A percentile compares a stretch with the other conserved stretches of the same genome.
Evolutionary conservation across 2,797 vertebrate genomes (phyloP).

Genomic region (Bradypodion pumilum): DNA sequence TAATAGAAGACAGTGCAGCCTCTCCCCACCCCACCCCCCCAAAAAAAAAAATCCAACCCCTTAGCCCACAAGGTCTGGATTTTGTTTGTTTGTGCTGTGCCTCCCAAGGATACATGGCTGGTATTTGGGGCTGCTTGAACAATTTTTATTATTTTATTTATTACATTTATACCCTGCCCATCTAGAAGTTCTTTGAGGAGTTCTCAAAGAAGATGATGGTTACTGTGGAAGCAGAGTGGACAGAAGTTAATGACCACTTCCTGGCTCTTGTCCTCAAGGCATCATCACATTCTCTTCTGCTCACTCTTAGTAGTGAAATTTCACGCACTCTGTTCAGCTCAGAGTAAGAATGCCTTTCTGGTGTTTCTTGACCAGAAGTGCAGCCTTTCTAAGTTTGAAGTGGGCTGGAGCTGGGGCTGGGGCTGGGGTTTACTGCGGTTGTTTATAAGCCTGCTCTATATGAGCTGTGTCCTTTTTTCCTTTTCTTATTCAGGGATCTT

Average conservation of each 20-base stretch:
- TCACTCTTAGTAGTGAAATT: not conserved
- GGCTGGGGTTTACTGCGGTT: no score
- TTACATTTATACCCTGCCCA: no score
- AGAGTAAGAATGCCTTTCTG: no score
- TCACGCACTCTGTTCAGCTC: not conserved
- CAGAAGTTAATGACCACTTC: not conserved
- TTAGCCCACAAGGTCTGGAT: not conserved
- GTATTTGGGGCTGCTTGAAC: not conserved
- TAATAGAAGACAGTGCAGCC: not conserved
- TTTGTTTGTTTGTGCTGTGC: not conserved
- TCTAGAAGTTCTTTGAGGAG: no score
- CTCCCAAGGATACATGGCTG: no score
- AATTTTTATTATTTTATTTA: no score
- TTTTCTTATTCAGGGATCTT: constrained; percentile 98
- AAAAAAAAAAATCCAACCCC: no score
- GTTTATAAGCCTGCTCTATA: not conserved
- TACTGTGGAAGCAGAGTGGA: not conserved
- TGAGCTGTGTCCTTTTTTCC: constrained; percentile 57
- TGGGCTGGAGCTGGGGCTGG: no score
- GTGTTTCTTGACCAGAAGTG: no score
- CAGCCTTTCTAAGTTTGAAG: no score
- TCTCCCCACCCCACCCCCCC: no score
- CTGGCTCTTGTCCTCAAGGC: not conserved
- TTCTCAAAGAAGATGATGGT: not conserved
- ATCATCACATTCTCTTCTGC: not conserved